These are phyloP conservation scores for Drosophila tripunctata DNA, from an alignment of 2,888 invertebrate species.

Conservation along the genomic window DNA sequence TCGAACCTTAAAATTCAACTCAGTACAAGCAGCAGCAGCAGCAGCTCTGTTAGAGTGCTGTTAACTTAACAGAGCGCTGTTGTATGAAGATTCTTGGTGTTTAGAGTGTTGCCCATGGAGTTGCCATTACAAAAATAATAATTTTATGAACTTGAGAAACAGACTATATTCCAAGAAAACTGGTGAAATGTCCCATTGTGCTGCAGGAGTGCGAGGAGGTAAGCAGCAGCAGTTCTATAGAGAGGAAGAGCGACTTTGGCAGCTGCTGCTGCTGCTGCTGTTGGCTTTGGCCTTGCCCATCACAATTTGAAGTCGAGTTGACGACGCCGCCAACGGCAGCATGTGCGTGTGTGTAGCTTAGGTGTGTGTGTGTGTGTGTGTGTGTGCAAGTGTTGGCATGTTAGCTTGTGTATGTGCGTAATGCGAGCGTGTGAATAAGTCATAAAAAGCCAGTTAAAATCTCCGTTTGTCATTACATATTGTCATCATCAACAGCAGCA, in stretches of 20 bases:
- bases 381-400: constrained; percentile 5
- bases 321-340: constrained; percentile 28
- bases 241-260: constrained; percentile 17
- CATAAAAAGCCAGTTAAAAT: constrained; percentile 67
- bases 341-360: constrained; percentile 4
- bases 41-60: too few relatives aligned
- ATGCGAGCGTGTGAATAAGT: constrained; percentile 53
- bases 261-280: constrained; percentile 11
- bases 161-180: too few relatives aligned
- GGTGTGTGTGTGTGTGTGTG: constrained; percentile 10
- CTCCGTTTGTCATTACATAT: constrained; percentile 71
- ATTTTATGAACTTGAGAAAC: too few relatives aligned
- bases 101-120: too few relatives aligned
- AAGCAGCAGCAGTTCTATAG: too few relatives aligned
- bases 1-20: too few relatives aligned
- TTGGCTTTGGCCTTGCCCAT: constrained; percentile 41
- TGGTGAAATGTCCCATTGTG: too few relatives aligned
- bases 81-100: too few relatives aligned
- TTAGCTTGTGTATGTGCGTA: constrained; percentile 14
- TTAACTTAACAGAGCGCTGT: too few relatives aligned
- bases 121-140: too few relatives aligned
- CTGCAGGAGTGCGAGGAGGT: neutral
- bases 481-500: constrained; percentile 46
- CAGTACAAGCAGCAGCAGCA: too few relatives aligned
- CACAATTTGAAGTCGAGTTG: constrained; percentile 65